phyloP scores from a whole-genome alignment of 2,113 vertebrate genomes.

The Sula dactylatra region DNA sequence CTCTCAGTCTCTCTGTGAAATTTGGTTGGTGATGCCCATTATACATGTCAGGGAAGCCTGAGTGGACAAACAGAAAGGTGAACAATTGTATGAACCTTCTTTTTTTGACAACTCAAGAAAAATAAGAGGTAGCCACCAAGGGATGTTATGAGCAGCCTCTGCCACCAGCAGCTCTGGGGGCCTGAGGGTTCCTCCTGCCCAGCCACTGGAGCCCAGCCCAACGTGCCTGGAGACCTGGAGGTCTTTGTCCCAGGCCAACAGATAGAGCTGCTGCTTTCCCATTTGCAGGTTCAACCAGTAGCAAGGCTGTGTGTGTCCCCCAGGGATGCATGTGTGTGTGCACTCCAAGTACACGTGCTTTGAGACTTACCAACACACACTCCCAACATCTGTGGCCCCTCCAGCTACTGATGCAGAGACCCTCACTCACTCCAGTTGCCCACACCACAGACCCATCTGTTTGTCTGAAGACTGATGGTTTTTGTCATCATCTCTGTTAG shows the following conservation, averaged over 20 bases:
- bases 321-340: not conserved
- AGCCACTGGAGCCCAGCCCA: not conserved
- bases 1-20: not conserved
- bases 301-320: not conserved
- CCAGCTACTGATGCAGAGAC: not conserved
- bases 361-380: not conserved
- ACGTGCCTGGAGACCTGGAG: not conserved
- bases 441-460: not conserved
- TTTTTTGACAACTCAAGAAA: not conserved
- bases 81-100: not conserved
- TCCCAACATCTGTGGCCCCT: not conserved
- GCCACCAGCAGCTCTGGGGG: accelerated
- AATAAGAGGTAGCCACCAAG: not conserved
- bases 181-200: not conserved
- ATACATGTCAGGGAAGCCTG: not conserved
- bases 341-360: not conserved
- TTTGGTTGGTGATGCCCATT: not conserved
- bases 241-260: not conserved
- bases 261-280: not conserved
- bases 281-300: not conserved
- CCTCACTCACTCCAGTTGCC: accelerated
- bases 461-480: not conserved
- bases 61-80: not conserved
- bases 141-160: not conserved
- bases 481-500: not conserved